These are phyloP conservation scores for Plemyria rubiginata DNA, from an alignment of 2,888 invertebrate genomes.

Conservation along the genomic window DNA sequence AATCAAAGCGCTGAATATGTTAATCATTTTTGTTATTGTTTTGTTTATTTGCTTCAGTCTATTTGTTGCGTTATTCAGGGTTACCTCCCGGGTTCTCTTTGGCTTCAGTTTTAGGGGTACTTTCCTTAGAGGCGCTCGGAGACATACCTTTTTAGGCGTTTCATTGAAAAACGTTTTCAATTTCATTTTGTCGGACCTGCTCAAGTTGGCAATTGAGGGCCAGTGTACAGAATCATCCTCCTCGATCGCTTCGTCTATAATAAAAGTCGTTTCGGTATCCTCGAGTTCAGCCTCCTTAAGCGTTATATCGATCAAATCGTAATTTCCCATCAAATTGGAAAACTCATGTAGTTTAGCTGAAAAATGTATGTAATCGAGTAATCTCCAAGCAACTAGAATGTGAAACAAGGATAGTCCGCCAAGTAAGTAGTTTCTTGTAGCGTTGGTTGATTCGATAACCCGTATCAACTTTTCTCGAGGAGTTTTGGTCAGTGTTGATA, in stretches of 20 bases:
- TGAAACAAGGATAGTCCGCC: conserved; percentile 67
- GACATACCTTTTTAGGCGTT: conserved; percentile 37
- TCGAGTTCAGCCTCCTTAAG: conserved; percentile 38
- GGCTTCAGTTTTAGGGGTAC: conserved; percentile 10
- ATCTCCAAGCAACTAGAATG: conserved; percentile 57
- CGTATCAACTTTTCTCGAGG: conserved; percentile 53
- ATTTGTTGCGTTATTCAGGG: background rate
- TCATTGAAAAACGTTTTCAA: conserved; percentile 53
- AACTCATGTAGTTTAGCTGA: conserved; percentile 71
- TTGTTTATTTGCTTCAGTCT: conserved; percentile 7
- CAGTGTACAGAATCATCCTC: conserved; percentile 48
- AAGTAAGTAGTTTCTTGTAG: conserved; percentile 66
- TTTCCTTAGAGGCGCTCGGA: conserved; percentile 17
- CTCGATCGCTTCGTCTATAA: conserved; percentile 37
- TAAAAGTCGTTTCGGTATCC: conserved; percentile 31
- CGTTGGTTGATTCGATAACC: conserved; percentile 58
- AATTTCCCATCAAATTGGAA: conserved; percentile 65
- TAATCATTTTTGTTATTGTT: conserved; percentile 54
- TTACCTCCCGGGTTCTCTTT: conserved; percentile 2
- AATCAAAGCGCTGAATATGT: conserved; percentile 54
- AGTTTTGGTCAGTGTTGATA: conserved; percentile 39
- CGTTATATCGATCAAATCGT: conserved; percentile 60
- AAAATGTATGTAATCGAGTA: conserved; percentile 64
- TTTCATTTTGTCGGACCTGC: conserved; percentile 48
- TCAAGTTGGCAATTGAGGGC: conserved; percentile 57